Evolutionary conservation across 2,888 invertebrate genomes (phyloP), one percentile per base, ranked within the genome.

Genomic region (Neria commutata): DNA sequence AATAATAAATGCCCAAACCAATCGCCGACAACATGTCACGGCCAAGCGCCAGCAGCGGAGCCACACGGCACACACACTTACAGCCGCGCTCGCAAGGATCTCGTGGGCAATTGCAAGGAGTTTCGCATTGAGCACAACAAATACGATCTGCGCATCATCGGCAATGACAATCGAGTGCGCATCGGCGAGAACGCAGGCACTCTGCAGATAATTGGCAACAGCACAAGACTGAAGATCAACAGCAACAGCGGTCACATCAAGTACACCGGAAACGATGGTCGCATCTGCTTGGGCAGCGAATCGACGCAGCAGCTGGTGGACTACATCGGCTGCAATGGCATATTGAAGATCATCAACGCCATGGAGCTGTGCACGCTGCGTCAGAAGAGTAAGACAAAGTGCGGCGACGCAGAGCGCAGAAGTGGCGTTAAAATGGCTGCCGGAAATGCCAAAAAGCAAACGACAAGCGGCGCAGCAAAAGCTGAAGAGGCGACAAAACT

Each of bases 211-310:
- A 74, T 81, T 53, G 81, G 81, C 19, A 81, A 81, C 58, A 69
- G 68, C 34, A 80, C 75, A 37, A 67, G 74, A 26, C 68, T 81
- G 14, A 81, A 81, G 62, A 79, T 81, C n/a, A 67, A 70, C 21
- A 64, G 67, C 16, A 81, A 81, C 53, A 64, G 64, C 46, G 81
- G 80, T 1, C 33, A 64, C 14, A 67, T 81, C 6, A 75, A 74
- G 49, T 81, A 79, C 56, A 80, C 73, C 33, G 81, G 81, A 14
- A 81, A 81, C 49, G 71, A 78, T 68, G 81, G 81, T 3, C 76
- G 79, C 48, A 78, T 81, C 52, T 77, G 75, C 48, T 61, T 81
- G 59, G 80, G 81, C 46, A 73, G 69, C 54, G 70, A 73, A 4
- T 81, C 81, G n/a, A 47, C 66, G 6, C 75, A 78, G 24, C 77